Evolutionary conservation across 2,113 vertebrate genomes (phyloP).

Genomic region (Rousettus leschenaultii): DNA sequence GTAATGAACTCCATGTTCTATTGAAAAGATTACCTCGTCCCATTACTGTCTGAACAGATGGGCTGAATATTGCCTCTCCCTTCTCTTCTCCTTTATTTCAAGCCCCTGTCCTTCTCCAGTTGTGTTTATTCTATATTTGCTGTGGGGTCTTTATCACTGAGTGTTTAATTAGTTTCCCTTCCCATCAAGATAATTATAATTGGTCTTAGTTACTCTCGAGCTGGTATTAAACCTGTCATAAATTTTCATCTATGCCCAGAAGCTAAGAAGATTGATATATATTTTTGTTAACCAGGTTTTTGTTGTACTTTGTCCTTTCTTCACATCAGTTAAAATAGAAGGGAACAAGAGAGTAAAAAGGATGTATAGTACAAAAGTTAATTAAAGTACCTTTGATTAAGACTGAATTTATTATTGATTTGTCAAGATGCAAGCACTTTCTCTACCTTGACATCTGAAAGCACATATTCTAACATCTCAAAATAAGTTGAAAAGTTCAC

Average conservation of each 20-base stretch:
- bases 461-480: not conserved
- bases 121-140: constrained; percentile 74
- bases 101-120: not conserved
- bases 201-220: constrained; percentile 72
- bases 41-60: constrained; percentile 45
- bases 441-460: not conserved
- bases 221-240: constrained; percentile 76
- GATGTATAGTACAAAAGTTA: constrained; percentile 67
- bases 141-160: constrained; percentile 76
- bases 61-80: constrained; percentile 24
- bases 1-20: constrained; percentile 25
- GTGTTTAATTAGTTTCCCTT: constrained; percentile 82
- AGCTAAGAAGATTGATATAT: constrained; percentile 74
- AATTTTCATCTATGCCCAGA: constrained; percentile 70
- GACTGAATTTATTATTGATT: constrained; percentile 73
- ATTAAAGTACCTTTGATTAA: constrained; percentile 71
- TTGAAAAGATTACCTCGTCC: constrained; percentile 61
- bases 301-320: constrained; percentile 57
- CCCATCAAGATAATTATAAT: constrained; percentile 78
- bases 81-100: constrained; percentile 27
- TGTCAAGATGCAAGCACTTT: not conserved
- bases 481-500: not conserved
- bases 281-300: constrained; percentile 76
- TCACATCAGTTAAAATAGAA: constrained; percentile 59
- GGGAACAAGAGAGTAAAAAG: constrained; percentile 54